A percentile compares a stretch with the other conserved stretches of the same genome.
These are phyloP conservation scores for Actenoides lindsayi DNA, from an alignment of 2,113 vertebrate genomes.

Conservation along the genomic window DNA sequence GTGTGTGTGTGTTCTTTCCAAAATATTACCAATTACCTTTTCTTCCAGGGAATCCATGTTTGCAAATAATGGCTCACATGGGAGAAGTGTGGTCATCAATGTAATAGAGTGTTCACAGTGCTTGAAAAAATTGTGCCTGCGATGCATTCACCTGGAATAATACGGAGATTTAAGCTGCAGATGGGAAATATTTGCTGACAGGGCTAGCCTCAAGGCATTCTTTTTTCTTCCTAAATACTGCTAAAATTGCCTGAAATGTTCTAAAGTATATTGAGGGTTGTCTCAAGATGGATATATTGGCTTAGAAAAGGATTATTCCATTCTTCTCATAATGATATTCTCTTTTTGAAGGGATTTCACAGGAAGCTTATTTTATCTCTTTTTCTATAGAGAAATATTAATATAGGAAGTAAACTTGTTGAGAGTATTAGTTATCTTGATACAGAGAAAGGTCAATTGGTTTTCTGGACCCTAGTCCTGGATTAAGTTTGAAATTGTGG, in stretches of 20 bases:
- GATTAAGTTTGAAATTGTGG: not conserved
- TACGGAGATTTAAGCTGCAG: conserved; percentile 11
- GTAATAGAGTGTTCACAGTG: not conserved
- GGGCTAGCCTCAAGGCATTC: not conserved
- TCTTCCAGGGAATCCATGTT: not conserved
- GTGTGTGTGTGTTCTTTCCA: not conserved
- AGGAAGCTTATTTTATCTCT: not conserved
- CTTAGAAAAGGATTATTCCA: not conserved
- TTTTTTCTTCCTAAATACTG: conserved; percentile 14
- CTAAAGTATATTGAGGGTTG: not conserved
- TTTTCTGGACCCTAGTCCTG: not conserved
- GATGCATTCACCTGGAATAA: conserved; percentile 32
- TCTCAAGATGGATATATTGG: not conserved
- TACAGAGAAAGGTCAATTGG: not conserved
- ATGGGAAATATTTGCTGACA: conserved; percentile 40
- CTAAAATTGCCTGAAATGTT: conserved; percentile 20
- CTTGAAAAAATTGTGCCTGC: not conserved
- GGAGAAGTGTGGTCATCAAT: not conserved
- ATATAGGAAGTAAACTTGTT: not conserved
- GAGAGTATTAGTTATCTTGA: not conserved
- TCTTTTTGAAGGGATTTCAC: not conserved
- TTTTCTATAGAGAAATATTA: not conserved
- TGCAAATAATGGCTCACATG: not conserved
- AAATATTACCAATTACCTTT: not conserved
- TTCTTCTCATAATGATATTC: not conserved